These are phyloP conservation scores for Phallusia fumigata DNA, from an alignment of 23 tunicate species.

Conservation along the genomic window DNA sequence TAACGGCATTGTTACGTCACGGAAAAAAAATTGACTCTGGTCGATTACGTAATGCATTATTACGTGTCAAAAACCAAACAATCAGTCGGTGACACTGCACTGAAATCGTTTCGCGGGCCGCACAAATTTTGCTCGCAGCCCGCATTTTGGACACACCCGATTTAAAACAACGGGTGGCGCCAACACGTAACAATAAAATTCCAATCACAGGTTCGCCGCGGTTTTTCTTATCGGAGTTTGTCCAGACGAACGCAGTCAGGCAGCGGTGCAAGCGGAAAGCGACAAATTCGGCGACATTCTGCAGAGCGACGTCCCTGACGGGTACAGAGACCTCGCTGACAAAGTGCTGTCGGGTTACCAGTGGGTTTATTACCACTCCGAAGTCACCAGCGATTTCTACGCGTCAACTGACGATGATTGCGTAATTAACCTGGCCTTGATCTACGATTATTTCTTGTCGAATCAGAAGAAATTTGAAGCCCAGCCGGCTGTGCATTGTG, in stretches of 20 bases:
- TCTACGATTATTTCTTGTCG: slow-evolving; percentile 47
- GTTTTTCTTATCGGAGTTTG: slow-evolving; percentile 10
- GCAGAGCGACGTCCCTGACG: slow-evolving; percentile 3
- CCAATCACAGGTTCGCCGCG: neutral
- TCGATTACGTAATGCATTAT: no score
- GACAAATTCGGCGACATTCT: slow-evolving; percentile 15
- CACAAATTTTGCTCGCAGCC: no score
- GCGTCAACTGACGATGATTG: slow-evolving; percentile 91
- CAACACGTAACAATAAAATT: no score
- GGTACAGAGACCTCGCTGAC: slow-evolving; percentile 5
- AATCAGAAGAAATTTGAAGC: slow-evolving; percentile 13
- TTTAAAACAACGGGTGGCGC: no score
- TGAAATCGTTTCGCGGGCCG: no score
- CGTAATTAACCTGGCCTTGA: slow-evolving; percentile 42
- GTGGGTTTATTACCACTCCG: slow-evolving; percentile 35
- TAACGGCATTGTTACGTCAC: no score
- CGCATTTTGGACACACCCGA: no score
- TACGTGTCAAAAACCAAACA: no score
- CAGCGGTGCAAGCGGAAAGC: neutral
- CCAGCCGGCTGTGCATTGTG: slow-evolving; percentile 52
- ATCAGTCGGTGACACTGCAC: no score
- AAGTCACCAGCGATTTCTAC: slow-evolving; percentile 51
- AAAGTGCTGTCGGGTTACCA: slow-evolving; percentile 77
- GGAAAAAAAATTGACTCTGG: no score
- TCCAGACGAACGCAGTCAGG: neutral